Evolutionary conservation across 2,797 vertebrate species (phyloP), one percentile per base, ranked within the genome.

Genomic region (Sebastes hubbsi): DNA sequence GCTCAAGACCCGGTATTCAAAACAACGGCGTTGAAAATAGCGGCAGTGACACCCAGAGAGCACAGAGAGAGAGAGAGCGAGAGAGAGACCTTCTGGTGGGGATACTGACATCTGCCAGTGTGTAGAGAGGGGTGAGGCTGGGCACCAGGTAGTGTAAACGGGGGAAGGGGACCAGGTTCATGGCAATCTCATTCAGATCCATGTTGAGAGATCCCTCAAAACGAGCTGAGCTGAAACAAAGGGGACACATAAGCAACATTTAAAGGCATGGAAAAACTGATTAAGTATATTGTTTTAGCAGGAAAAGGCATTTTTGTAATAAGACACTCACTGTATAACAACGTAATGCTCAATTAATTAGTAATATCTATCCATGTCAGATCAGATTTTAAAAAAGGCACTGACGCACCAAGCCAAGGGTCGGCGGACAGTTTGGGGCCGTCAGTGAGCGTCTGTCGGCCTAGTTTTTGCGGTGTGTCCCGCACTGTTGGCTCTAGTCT

Each of bases 121-220:
- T 97, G 93, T 97, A 98, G 3, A 99, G 94, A 64, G 98, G 98
- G 29, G 97, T 98, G 67, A 99, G 96, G 80, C 99, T 99, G 77
- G 99, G 96, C 81, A 99, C 95, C 75, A 99, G 95, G 90, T 98
- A 99, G 93, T 99, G 98, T 72, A 99, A 92, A 30, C 92, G 96
- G 54, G 98, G 98, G 92, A 99, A 99, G 0, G 98, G 98, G 73
- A 99, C 99, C 93, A 99, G 94, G 92, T 99, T 99, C 97, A 97
- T 98, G 81, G 95, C 96, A 54, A 99, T 98, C 95, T 99, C 99
- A 88, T 97, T 99, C 88, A 99, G 95, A 91, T 99, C 99, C 98
- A 98, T 98, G 89, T 99, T 99, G 81, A 99, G 97, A 4, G 97
- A 97, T 11, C 98, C 98, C 81, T 99, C 97, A 92, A 99, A 99